Base-by-base conservation (phyloP, 2,797 vertebrate species). In the Chaetodon trifasciatus region DNA sequence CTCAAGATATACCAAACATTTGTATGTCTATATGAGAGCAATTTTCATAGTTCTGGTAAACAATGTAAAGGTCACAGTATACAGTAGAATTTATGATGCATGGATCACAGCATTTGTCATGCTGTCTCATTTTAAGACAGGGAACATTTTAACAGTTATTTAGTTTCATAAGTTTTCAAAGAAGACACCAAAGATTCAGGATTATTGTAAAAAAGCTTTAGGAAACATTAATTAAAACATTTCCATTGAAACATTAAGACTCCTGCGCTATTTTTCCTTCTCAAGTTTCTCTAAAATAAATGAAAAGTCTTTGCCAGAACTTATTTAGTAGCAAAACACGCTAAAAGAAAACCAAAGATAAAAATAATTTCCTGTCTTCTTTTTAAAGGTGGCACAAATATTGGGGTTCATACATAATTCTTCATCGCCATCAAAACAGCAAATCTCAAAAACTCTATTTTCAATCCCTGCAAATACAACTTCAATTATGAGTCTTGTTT, bases 1-100 rank as follows among this genome's bases (percentile, higher is more conserved):
- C 53, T 52, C 4, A 39, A 55, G 74, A 83, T 82, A 58, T 79
- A 70, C 32, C 42, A 73, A 62, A 73, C 28, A 52, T 73, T 70
- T 74, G 37, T 66, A 37, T 1, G n/a, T 44, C 39, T 28, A 1
- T 62, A 44, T 65, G 46, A 70, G 60, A 80, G 52, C 21, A 40
- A 21, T 6, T 71, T 78, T 70, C 46, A 2, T 24, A 15, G 8
- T 21, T 58, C 1, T 49, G 9, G 39, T 49, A 66, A 81, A 76
- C 80, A 78, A 53, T 37, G 5, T 49, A 66, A 64, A 84, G 32
- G 76, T 74, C 42, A 72, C 56, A 56, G 44, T 71, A 32, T 32
- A 32, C 28, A 32, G 44, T 17, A n/a, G n/a, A 68, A 68, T 72
- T 32, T 7, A 55, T 40, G 47, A 79, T 40, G 5, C 23, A 61